Evolutionary conservation across 1,140 invertebrate genomes (phyloP), one percentile per base, ranked within the genome.

Genomic region (Anthonomus grandis): DNA sequence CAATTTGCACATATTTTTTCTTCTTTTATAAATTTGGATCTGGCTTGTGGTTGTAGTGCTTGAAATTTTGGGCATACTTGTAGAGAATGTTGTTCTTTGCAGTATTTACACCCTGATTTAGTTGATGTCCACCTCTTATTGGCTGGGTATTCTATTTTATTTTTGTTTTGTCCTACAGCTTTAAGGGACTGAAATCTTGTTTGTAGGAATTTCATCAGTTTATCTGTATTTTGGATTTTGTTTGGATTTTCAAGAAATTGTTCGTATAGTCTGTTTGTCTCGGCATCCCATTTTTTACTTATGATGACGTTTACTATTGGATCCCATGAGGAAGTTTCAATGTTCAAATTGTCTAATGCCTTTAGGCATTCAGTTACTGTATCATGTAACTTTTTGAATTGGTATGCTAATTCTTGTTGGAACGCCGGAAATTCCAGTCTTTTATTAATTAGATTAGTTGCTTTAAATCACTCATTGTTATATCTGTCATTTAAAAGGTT

Each of bases 281-380:
- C 38, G 1, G 18, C 3, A 34, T 45, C 41, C 23, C 12, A 42
- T 39, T 54, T 54, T 34, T 21, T 27, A 3, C 4, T 13, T 8
- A 36, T 4, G 18, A 54, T 31, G 4, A 8, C 25, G 23, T 15
- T 18, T 12, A 54, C n/a, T n/a, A 54, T 19, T 2, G 24, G 13
- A 31, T 31, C 23, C 39, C 25, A 54, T 10, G 10, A 4, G 5
- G 15, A 18, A 10, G 17, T 31, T 10, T 18, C 12, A 5, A 34
- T 15, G 9, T 10, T 22, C 12, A 54, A 18, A 54, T 54, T 54
- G 10, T 34, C n/a, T 4, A 54, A 24, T 17, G 51, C 51, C 17
- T 44, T 13, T 31, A 44, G 9, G 23, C 37, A 24, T 23, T 54
- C 17, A 12, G 15, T 6, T 8, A 44, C 15, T 2, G 22, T 54